These are phyloP conservation scores for Halyomorpha halys DNA, from an alignment of 1,140 invertebrate species.

Conservation along the genomic window DNA sequence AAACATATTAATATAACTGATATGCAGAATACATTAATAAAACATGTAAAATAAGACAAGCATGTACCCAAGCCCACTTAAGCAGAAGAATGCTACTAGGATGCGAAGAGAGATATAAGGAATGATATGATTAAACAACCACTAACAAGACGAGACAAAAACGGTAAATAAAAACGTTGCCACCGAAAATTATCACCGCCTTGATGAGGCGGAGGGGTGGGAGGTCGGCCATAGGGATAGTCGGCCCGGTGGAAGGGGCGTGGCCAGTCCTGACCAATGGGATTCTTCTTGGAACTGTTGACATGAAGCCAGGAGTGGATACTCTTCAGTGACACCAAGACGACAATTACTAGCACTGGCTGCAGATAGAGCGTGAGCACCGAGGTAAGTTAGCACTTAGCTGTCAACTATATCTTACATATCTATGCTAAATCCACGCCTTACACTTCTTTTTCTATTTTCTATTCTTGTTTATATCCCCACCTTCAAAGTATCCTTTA, in stretches of 20 bases:
- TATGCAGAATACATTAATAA: no score
- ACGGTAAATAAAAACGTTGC: constrained; percentile 6
- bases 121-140: no score
- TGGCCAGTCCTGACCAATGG: background rate
- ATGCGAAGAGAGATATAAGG: no score
- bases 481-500: no score
- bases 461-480: no score
- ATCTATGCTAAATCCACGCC: background rate
- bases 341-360: background rate
- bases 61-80: no score
- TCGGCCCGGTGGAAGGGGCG: background rate
- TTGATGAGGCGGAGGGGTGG: constrained; percentile 2
- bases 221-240: background rate
- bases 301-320: background rate
- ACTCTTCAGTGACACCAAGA: background rate
- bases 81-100: no score
- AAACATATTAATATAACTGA: no score
- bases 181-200: constrained; percentile 4
- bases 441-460: no score
- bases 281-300: background rate
- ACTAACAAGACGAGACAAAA: constrained; percentile 4
- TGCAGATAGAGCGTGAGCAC: background rate
- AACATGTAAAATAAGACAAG: no score
- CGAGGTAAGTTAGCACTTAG: constrained; percentile 8
- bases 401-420: background rate